Base-by-base conservation (phyloP, 1,140 invertebrate species). In the Capitella teleta region DNA sequence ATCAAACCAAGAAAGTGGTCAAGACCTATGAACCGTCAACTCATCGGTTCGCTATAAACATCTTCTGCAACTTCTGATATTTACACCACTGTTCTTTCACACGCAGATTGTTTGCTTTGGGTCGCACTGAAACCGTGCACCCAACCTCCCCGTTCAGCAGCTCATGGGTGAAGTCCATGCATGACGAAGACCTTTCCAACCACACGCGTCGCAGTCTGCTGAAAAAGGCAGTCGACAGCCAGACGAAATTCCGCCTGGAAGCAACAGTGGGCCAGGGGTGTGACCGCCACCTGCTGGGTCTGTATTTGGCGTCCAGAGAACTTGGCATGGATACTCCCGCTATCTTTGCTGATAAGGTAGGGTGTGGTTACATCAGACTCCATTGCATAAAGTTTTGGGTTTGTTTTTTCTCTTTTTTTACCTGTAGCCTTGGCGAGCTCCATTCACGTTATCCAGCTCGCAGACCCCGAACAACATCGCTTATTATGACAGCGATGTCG, bases 61-160 rank as follows among this genome's bases (percentile, higher is more conserved):
- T n/a, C n/a, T n/a, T n/a, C n/a, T n/a, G n/a, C n/a, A n/a, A n/a
- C n/a, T n/a, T n/a, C n/a, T n/a, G n/a, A n/a, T n/a, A n/a, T n/a
- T n/a, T n/a, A n/a, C n/a, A n/a, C n/a, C n/a, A n/a, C n/a, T 6
- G 18, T 32, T 32, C n/a, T 8, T 41, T 10, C 23, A 21, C 3
- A 3, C 32, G 37, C 30, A 63, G 61, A 44, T 49, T 63, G 53
- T 63, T 58, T 40, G 32, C 44, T 19, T 38, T 56, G 18, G 61
- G 59, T 23, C 55, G 61, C 32, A 63, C 61, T n/a, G 61, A 61
- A 32, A 63, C 61, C 10, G 59, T 63, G 24, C 59, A 60, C 19
- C 57, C 61, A 14, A 55, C 57, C 1, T 61, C 61, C 2, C 56
- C 59, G 24, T 52, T 51, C 28, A 61, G 59, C 5, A 53, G 40